phyloP scores from a whole-genome alignment of 2,888 invertebrate species.

The Ctenicera cuprea region DNA sequence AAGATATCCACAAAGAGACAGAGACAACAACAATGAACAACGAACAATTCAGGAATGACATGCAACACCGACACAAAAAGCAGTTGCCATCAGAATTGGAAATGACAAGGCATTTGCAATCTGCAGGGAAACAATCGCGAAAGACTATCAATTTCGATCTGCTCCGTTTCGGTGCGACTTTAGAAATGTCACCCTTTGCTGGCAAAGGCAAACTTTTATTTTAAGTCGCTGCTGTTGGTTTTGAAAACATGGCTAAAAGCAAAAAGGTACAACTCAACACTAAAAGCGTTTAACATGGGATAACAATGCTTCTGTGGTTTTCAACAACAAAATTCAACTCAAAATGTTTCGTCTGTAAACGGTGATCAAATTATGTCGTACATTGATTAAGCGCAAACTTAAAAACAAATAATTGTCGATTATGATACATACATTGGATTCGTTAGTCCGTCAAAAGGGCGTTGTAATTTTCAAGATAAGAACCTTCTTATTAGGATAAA shows the following conservation, averaged over 20 bases:
- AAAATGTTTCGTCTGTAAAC: background rate
- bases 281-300: slow-evolving; percentile 6
- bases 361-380: background rate
- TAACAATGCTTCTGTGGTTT: background rate
- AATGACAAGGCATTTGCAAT: slow-evolving; percentile 40
- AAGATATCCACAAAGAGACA: slow-evolving; percentile 67
- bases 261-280: background rate
- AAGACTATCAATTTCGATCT: slow-evolving; percentile 9
- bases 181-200: slow-evolving; percentile 28
- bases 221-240: slow-evolving; percentile 17
- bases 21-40: slow-evolving; percentile 72
- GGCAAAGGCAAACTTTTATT: slow-evolving; percentile 22
- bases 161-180: slow-evolving; percentile 24
- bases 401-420: slow-evolving; percentile 23
- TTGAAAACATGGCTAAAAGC: slow-evolving; percentile 4
- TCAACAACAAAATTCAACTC: background rate
- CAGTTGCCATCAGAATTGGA: slow-evolving; percentile 52
- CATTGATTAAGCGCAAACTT: slow-evolving; percentile 17
- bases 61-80: slow-evolving; percentile 69
- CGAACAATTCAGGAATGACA: slow-evolving; percentile 70
- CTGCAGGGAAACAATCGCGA: slow-evolving; percentile 35
- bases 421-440: slow-evolving; percentile 1
- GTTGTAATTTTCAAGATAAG: too few species aligned
- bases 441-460: background rate
- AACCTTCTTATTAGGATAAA: background rate